Conservation (phyloP, 1,140 invertebrate genomes). For the Drosophila prosaltans region DNA sequence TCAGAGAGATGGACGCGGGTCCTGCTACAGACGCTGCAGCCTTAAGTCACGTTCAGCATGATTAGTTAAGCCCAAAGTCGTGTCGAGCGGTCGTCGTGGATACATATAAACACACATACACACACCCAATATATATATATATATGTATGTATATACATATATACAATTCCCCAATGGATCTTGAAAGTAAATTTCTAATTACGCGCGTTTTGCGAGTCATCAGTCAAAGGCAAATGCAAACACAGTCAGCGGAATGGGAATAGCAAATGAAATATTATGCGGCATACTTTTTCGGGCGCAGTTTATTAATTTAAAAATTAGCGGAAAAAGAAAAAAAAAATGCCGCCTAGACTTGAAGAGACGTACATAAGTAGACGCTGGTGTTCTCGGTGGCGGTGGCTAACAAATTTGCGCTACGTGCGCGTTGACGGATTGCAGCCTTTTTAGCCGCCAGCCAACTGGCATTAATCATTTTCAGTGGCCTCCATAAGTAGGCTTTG, state of each 20-base stretch:
- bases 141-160: too few species aligned
- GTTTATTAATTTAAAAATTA: slow-evolving; percentile 81
- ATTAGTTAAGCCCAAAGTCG: slow-evolving; percentile 75
- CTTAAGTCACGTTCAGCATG: slow-evolving; percentile 79
- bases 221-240: slow-evolving; percentile 67
- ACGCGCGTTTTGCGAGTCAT: slow-evolving; percentile 79
- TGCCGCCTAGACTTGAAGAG: slow-evolving; percentile 32
- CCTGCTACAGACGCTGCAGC: slow-evolving; percentile 34
- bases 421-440: slow-evolving; percentile 77
- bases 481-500: slow-evolving; percentile 78
- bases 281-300: slow-evolving; percentile 74
- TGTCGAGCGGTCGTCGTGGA: slow-evolving; percentile 64
- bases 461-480: slow-evolving; percentile 82
- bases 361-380: background rate
- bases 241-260: slow-evolving; percentile 54
- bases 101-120: background rate
- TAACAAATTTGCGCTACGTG: slow-evolving; percentile 77
- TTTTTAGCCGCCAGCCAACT: slow-evolving; percentile 70
- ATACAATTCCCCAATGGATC: slow-evolving; percentile 76
- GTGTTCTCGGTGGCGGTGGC: slow-evolving; percentile 3
- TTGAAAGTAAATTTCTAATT: slow-evolving; percentile 82
- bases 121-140: background rate
- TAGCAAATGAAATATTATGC: slow-evolving; percentile 80
- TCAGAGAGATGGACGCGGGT: slow-evolving; percentile 32
- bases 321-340: slow-evolving; percentile 35